Evolutionary conservation across 2,888 invertebrate genomes (phyloP), one percentile per base, ranked within the genome.

Genomic region (Melipona beecheii): DNA sequence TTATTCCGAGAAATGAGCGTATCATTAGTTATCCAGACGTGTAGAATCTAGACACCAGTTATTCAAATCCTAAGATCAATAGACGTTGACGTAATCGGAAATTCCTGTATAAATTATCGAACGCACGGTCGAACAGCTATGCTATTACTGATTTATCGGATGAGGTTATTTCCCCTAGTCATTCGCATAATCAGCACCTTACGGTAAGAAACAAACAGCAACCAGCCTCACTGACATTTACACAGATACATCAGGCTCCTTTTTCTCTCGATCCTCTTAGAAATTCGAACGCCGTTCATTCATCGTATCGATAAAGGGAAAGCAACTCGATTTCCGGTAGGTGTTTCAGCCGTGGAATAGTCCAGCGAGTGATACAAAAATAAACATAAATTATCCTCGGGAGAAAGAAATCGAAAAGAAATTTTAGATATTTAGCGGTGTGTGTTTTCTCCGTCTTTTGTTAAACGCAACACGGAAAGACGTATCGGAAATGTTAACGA

Each of bases 61-160:
- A 71, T 56, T 24, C 19, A 71, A 24, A 13, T 54, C 9, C 9
- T 24, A 54, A 27, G 56, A 24, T 24, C 56, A 17, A 36, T 36
- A 56, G 21, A 54, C 9, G 36, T 50, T 43, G 36, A 56, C 24
- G 71, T 71, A 71, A 56, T 43, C 56, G 43, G 9, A 71, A 43
- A 71, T 71, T 24, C 31, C 17, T 17, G 31, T 21, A 13, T 9
- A 31, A 70, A n/a, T 36, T 54, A 31, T n/a, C n/a, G 69, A 54
- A 31, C n/a, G 27, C 31, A 70, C 9, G n/a, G 6, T 6, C 31
- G 13, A 71, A 56, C 24, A 19, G 19, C 24, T n/a, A 19, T 43
- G 11, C 36, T 56, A 71, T 71, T 71, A 58, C 70, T 36, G 56
- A 71, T 71, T 71, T 71, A 71, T 65, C 65, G 62, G 68, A 49